Conservation (phyloP, 2,113 vertebrate species). For the Neotoma lepida region DNA sequence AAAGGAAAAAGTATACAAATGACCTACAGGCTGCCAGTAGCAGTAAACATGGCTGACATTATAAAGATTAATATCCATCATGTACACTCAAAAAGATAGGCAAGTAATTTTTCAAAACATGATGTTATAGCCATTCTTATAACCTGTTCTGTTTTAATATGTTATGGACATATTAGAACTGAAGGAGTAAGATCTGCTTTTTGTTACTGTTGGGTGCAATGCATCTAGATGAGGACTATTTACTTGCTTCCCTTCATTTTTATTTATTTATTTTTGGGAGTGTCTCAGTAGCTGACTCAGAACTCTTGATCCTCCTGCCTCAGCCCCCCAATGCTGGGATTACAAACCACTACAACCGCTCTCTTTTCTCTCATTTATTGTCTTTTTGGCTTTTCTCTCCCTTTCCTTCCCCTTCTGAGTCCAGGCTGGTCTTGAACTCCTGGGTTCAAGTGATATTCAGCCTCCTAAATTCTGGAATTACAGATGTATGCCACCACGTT, state of each 20-base stretch:
- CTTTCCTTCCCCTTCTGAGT: background rate
- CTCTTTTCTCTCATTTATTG: background rate
- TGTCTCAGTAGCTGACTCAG: background rate
- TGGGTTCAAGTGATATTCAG: background rate
- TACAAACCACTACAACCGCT: background rate
- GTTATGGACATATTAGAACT: background rate
- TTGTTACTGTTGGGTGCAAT: background rate
- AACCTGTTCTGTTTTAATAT: background rate
- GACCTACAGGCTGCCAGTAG: background rate
- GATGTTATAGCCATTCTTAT: background rate
- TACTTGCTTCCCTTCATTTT: background rate
- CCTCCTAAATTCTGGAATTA: background rate
- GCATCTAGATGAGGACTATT: background rate
- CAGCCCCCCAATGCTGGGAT: too few relatives aligned
- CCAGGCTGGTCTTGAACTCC: background rate
- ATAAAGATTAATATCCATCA: background rate
- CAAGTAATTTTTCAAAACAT: background rate
- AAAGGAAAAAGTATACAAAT: constrained; percentile 35
- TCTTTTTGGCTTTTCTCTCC: background rate
- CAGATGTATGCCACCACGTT: background rate
- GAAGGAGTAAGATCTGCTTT: background rate
- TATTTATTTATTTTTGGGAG: background rate
- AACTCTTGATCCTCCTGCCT: background rate
- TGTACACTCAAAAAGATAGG: background rate
- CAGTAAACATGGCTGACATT: background rate